phyloP scores from a whole-genome alignment of 1,140 invertebrate genomes.

The Drosophila lini region DNA sequence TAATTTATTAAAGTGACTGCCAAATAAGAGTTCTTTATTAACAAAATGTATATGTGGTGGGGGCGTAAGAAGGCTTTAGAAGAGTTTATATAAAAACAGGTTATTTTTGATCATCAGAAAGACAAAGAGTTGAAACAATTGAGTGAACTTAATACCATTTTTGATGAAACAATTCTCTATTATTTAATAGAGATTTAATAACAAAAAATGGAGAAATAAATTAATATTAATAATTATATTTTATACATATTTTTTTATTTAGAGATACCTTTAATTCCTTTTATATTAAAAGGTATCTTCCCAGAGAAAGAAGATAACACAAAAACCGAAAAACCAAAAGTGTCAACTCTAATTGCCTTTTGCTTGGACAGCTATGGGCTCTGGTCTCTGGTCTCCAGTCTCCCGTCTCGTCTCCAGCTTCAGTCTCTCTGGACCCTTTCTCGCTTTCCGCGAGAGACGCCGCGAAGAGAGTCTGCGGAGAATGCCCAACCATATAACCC shows the following conservation, averaged over 20 bases:
- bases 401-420: not conserved
- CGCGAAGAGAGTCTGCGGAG: conserved; percentile 28
- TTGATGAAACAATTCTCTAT: not conserved
- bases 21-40: conserved; percentile 7
- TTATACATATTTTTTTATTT: not conserved
- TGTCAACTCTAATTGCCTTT: conserved; percentile 84
- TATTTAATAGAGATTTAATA: not conserved
- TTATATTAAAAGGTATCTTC: not conserved
- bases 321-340: conserved; percentile 65
- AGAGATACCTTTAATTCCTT: no score
- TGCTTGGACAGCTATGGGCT: conserved; percentile 57
- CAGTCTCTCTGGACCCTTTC: conserved; percentile 29
- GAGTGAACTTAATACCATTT: not conserved
- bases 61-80: not conserved
- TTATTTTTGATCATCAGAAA: conserved; percentile 2
- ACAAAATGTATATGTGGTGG: not conserved
- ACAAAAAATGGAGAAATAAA: no score
- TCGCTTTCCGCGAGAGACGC: conserved; percentile 1
- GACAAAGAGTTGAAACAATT: not conserved
- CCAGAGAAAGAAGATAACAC: conserved; percentile 1
- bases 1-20: conserved; percentile 14
- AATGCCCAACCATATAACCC: conserved; percentile 43
- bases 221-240: no score
- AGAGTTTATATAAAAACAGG: conserved; percentile 3
- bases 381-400: not conserved